Evolutionary conservation across 1,140 invertebrate species (phyloP), one percentile per base, ranked within the genome.

Genomic region (Sarcophaga peregrina): DNA sequence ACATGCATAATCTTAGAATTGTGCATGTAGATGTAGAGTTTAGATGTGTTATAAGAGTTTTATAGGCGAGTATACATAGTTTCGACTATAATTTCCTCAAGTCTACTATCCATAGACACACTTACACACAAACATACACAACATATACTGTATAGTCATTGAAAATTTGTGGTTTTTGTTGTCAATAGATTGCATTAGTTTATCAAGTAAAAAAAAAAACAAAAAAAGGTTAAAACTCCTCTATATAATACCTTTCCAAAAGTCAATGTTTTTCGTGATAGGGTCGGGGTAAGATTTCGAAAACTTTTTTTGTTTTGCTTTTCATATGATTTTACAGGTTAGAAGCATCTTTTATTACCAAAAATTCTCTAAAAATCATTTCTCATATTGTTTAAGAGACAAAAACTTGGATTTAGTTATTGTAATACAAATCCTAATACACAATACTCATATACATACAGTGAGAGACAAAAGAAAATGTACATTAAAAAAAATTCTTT

Each of bases 101-200:
- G 25, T 37, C 25, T 37, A 37, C 25, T 37, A 37, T 37, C 25
- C 25, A 37, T 37, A 37, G 73, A 72, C 25, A 37, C 52, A 81
- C n/a, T 46, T 17, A 82, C 37, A 82, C 50, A 58, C 52, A 20
- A 8, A 58, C n/a, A 13, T 9, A 58, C 8, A 37, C 17, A n/a
- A 81, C 9, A 37, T 37, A 45, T 45, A n/a, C 45, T 11, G n/a
- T 11, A n/a, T n/a, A 50, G 15, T 6, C 73, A 50, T 82, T n/a
- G 68, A 48, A 73, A 76, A 62, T 80, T 81, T 68, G 52, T 62
- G 80, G 58, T 62, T 81, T 81, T 58, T 8, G 13, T 62, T 68
- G 75, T 80, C 76, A 83, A 83, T 80, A 76, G 54, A 80, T 68
- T 83, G 82, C 11, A 78, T 78, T 78, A 78, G 75, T 78, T 50